phyloP scores from a whole-genome alignment of 2,888 invertebrate genomes.

The Drosophila acutilabella region DNA sequence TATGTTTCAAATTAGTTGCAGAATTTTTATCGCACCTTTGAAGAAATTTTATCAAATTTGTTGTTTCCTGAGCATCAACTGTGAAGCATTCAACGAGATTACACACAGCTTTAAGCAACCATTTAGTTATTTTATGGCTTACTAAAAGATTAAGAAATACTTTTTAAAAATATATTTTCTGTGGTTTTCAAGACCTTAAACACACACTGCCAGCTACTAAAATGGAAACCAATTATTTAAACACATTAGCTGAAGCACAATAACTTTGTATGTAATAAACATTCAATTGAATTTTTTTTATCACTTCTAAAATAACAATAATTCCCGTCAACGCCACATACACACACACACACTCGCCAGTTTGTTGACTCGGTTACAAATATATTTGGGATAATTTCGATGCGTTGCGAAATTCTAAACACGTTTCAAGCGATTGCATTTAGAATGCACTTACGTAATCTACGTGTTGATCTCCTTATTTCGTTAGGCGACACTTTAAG shows the following conservation, averaged over 20 bases:
- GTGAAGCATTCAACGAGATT: too few relatives aligned
- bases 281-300: slow-evolving; percentile 1
- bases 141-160: too few relatives aligned
- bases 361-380: slow-evolving; percentile 27
- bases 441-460: slow-evolving; percentile 73
- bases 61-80: too few relatives aligned
- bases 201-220: not conserved
- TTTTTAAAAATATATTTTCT: too few relatives aligned
- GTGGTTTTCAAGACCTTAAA: too few relatives aligned
- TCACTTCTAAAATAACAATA: slow-evolving; percentile 3
- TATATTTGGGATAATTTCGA: slow-evolving; percentile 12
- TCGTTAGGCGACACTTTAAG: slow-evolving; percentile 8
- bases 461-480: slow-evolving; percentile 40
- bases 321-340: slow-evolving; percentile 18
- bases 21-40: slow-evolving; percentile 20
- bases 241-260: slow-evolving; percentile 4
- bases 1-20: not conserved
- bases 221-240: not conserved
- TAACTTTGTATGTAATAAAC: not conserved
- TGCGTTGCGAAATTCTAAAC: slow-evolving; percentile 70
- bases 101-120: too few relatives aligned
- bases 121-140: too few relatives aligned
- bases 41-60: slow-evolving; percentile 1
- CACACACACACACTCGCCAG: slow-evolving; percentile 23
- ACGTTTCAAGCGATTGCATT: slow-evolving; percentile 58